Evolutionary conservation across 2,113 vertebrate species (phyloP).

Genomic region (Phyllostomus discolor): DNA sequence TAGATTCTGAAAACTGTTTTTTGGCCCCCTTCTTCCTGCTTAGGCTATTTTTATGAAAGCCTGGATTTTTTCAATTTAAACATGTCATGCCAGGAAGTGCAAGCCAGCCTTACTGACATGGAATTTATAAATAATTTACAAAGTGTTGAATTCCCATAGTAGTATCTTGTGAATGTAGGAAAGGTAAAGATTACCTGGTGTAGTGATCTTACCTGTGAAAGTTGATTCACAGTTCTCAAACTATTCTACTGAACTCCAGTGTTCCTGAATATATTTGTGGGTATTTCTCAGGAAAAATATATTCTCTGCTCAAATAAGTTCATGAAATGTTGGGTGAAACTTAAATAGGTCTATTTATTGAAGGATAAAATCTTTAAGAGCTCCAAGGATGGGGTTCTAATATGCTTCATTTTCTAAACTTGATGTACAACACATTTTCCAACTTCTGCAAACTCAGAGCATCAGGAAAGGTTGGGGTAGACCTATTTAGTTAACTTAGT

Average conservation of each 20-base stretch:
- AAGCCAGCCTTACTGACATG: not conserved
- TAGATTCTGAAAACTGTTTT: conserved; percentile 11
- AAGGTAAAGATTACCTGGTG: not conserved
- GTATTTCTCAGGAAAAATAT: not conserved
- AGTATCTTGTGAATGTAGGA: not conserved
- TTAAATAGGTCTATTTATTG: not conserved
- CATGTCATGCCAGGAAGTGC: not conserved
- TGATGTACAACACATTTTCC: not conserved
- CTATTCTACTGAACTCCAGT: not conserved
- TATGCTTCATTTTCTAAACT: not conserved
- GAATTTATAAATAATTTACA: not conserved
- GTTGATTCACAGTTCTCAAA: not conserved
- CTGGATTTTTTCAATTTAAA: not conserved
- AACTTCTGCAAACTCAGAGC: not conserved
- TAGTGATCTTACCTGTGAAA: not conserved
- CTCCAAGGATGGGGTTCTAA: not conserved
- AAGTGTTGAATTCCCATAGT: not conserved
- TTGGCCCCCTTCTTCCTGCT: not conserved
- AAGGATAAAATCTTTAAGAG: not conserved
- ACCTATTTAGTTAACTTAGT: not conserved
- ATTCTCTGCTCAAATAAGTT: not conserved
- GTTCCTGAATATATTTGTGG: not conserved
- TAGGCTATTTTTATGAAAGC: not conserved
- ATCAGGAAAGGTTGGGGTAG: not conserved
- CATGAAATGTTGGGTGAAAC: not conserved